Evolutionary conservation across 2,888 invertebrate species (phyloP), one percentile per base, ranked within the genome.

Genomic region (Ptychoptera contaminata): DNA sequence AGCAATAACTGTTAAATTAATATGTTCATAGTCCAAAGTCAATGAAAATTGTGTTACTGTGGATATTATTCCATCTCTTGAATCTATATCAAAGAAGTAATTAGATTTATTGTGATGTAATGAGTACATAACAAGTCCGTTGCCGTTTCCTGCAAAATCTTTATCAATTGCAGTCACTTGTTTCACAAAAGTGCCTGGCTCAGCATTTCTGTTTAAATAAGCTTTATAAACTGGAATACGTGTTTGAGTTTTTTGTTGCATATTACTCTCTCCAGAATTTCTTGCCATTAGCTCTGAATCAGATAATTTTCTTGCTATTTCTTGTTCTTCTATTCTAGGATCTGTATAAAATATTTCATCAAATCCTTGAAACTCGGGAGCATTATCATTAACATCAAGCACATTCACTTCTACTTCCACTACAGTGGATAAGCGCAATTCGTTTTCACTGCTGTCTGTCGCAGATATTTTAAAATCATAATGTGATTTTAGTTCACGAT

Each of bases 131-230:
- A 90, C 76, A 37, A 87, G 63, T 0, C 88, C 88, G 56, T 90
- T 90, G n/a, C 88, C 88, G 56, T 88, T 87, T 2, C 84, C 83
- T 37, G 77, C 65, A 52, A 84, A 85, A 59, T 91, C 90, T 11
- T 82, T 77, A 62, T 91, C 90, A 50, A 87, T 86, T 1, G 90
- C 90, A 48, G 74, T 78, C 2, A 90, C 76, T 61, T 76, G 77
- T 1, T 79, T 76, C 1, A 90, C 79, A 38, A 77, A 68, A 35
- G 79, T 78, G 9, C 88, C 87, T 1, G 82, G 70, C 4, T 79
- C 77, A 11, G 77, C 73, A 57, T 84, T 82, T 58, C 88, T 83
- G 49, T 78, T 73, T 14, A 86, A 67, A 10, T 76, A 77, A 0
- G 83, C 78, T 53, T 79, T 79, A 54, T 87, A 91, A 1, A 87